Percentiles rank a stretch among this genome's conserved stretches.
Conservation (phyloP, 2,797 vertebrate species). For the Gymnoscopelus microlampas region DNA sequence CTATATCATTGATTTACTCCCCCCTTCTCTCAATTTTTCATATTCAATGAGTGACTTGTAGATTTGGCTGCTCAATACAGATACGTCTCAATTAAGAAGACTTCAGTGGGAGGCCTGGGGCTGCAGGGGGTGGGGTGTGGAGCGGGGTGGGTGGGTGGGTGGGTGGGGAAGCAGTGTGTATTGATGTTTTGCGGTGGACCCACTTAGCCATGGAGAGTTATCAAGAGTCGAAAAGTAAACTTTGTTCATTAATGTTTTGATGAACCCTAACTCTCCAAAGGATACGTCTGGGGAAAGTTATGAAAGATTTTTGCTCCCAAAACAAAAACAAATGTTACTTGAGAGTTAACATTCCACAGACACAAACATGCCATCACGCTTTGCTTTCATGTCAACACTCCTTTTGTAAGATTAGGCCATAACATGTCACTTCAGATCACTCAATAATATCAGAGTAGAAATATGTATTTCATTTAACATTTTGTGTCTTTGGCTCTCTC, state of each 20-base stretch:
- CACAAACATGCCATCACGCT: no score
- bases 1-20: constrained; percentile 82
- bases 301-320: background rate
- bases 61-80: constrained; percentile 78
- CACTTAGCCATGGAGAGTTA: constrained; percentile 3
- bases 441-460: no score
- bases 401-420: no score
- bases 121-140: no score
- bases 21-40: constrained; percentile 79
- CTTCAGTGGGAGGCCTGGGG: constrained; percentile 12
- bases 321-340: background rate
- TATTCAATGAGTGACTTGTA: constrained; percentile 83
- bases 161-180: constrained; percentile 33
- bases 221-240: constrained; percentile 35
- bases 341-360: no score
- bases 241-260: constrained; percentile 3
- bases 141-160: background rate
- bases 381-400: no score
- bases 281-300: background rate
- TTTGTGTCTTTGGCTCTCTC: no score
- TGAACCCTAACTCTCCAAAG: background rate
- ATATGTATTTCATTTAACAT: no score
- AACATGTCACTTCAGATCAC: no score
- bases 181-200: constrained; percentile 43
- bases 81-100: constrained; percentile 80